These are phyloP conservation scores for Tupiocoris notatus DNA, from an alignment of 2,888 invertebrate species.

Conservation along the genomic window DNA sequence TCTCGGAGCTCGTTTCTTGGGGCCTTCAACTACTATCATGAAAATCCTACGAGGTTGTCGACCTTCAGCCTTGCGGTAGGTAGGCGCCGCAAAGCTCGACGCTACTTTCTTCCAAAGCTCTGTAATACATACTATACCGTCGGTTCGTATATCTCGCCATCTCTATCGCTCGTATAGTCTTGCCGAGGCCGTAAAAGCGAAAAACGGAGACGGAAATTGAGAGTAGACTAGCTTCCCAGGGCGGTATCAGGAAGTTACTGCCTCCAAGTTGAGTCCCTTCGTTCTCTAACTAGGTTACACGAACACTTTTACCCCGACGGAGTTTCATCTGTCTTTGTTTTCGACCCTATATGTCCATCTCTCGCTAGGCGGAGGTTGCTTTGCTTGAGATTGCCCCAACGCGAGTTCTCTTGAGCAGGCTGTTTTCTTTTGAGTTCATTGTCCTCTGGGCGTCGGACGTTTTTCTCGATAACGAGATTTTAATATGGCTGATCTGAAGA, in stretches of 20 bases:
- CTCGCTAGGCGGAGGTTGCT: not conserved
- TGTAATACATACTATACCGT: too few species aligned
- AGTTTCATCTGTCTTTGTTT: not conserved
- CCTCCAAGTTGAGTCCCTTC: not conserved
- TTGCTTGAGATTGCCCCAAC: not conserved
- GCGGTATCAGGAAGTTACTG: not conserved
- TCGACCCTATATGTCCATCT: not conserved
- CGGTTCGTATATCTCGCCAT: too few species aligned
- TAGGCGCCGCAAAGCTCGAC: not conserved
- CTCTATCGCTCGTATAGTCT: too few species aligned
- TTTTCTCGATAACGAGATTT: too few species aligned
- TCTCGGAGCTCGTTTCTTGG: not conserved
- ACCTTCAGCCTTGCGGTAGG: not conserved
- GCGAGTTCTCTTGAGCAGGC: not conserved
- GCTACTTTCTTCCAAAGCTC: too few species aligned
- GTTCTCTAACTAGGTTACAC: not conserved
- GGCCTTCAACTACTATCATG: not conserved
- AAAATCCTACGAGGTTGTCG: not conserved
- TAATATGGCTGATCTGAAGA: too few species aligned
- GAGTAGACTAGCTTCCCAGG: not conserved
- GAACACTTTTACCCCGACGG: not conserved
- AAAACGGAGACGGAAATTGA: too few species aligned
- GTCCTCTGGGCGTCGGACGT: not conserved
- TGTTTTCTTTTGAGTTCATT: not conserved
- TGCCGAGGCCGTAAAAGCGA: too few species aligned